phyloP scores from a whole-genome alignment of 2,113 vertebrate genomes.

The Mirza zaza region DNA sequence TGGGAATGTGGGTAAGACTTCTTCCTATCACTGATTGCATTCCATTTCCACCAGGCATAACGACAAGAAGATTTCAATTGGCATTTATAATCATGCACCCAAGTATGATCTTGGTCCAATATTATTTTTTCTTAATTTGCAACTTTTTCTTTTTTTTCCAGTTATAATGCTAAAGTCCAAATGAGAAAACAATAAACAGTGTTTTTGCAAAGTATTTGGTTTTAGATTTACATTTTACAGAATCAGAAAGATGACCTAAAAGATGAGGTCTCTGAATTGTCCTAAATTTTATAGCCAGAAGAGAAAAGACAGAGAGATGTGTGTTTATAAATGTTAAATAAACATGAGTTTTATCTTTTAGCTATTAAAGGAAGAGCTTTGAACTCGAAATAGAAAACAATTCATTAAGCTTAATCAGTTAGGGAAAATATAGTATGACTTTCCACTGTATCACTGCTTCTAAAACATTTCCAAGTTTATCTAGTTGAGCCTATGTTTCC shows the following conservation, averaged over 20 bases:
- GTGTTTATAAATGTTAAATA: background rate
- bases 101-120: background rate
- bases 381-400: background rate
- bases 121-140: background rate
- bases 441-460: background rate
- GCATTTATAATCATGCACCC: background rate
- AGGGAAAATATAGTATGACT: background rate
- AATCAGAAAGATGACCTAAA: background rate
- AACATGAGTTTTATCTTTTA: background rate
- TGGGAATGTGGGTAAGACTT: background rate
- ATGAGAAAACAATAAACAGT: background rate
- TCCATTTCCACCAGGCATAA: background rate
- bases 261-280: background rate
- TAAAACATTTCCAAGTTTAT: background rate
- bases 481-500: background rate
- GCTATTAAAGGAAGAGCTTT: background rate
- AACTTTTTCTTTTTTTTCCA: background rate
- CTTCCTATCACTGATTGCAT: background rate
- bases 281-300: background rate
- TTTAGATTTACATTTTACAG: constrained; percentile 17
- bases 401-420: background rate
- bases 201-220: background rate
- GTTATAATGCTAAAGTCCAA: background rate
- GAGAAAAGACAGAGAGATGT: background rate
- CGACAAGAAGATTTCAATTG: background rate